Conservation (phyloP, 2,888 invertebrate species). For the Ormyrus labotus region DNA sequence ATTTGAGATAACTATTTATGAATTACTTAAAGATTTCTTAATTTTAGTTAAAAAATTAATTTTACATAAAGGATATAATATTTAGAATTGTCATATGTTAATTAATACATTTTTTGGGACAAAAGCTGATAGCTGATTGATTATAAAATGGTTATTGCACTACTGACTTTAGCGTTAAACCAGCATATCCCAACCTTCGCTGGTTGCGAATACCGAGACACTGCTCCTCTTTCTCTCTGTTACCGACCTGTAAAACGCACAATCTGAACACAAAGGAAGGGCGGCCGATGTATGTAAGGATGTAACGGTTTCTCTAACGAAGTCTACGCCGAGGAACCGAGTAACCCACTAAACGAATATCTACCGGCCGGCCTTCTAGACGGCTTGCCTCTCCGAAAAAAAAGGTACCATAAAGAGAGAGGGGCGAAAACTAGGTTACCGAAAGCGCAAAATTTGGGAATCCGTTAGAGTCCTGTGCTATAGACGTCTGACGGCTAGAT, state of each 20-base stretch:
- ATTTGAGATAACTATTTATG: too few species aligned
- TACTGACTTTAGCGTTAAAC: too few species aligned
- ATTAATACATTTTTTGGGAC: too few species aligned
- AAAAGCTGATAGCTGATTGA: too few species aligned
- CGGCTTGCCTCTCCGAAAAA: constrained; percentile 53
- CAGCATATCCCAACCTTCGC: too few species aligned
- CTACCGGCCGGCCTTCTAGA: constrained; percentile 52
- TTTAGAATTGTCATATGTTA: too few species aligned
- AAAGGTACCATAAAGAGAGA: constrained; percentile 48
- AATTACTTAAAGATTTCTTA: too few species aligned
- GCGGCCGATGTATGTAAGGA: constrained; percentile 61
- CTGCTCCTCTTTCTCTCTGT: constrained; percentile 14
- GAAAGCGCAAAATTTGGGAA: constrained; percentile 44
- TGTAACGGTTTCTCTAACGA: constrained; percentile 68
- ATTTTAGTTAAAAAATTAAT: too few species aligned
- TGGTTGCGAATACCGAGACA: too few species aligned
- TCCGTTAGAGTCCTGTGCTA: constrained; percentile 49
- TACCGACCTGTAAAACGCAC: constrained; percentile 56
- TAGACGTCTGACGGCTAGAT: constrained; percentile 40
- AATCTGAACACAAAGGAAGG: constrained; percentile 66
- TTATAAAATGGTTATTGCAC: too few species aligned
- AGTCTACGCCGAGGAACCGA: constrained; percentile 63
- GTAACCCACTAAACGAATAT: constrained; percentile 69
- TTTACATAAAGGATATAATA: too few species aligned
- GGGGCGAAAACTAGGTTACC: constrained; percentile 44